phyloP scores from a whole-genome alignment of 2,797 vertebrate genomes.

The Rousettus madagascariensis region DNA sequence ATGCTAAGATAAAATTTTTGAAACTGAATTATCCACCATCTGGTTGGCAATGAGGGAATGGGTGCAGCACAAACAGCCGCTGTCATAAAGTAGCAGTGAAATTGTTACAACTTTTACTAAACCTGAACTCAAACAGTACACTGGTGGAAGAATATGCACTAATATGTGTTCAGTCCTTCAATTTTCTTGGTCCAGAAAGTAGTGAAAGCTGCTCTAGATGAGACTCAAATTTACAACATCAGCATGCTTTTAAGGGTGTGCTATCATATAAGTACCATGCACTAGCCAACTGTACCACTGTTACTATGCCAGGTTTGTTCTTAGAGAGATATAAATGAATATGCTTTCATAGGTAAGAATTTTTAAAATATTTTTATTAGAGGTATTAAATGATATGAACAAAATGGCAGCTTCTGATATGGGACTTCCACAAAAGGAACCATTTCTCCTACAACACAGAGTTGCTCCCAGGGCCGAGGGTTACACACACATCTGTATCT shows the following conservation, averaged over 20 bases:
- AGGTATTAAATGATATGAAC: neutral
- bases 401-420: neutral
- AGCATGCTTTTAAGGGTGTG: neutral
- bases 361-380: neutral
- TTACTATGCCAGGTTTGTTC: fast-evolving
- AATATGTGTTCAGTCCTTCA: neutral
- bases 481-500: neutral
- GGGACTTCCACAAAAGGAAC: neutral
- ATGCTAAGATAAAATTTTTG: neutral
- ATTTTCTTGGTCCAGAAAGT: neutral
- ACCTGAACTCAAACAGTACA: neutral
- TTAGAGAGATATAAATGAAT: fast-evolving
- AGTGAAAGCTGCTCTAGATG: neutral
- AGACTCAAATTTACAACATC: conserved; percentile 66
- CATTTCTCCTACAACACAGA: neutral
- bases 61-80: neutral
- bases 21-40: neutral
- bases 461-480: neutral
- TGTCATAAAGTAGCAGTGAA: neutral
- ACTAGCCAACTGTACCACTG: conserved; percentile 64
- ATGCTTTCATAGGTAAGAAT: neutral
- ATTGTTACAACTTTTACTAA: neutral
- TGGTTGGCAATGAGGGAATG: too few relatives aligned
- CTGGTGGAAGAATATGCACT: neutral
- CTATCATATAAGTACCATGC: conserved; percentile 41